These are phyloP conservation scores for Actenoides hombroni DNA, from an alignment of 2,113 vertebrate genomes.

Conservation along the genomic window DNA sequence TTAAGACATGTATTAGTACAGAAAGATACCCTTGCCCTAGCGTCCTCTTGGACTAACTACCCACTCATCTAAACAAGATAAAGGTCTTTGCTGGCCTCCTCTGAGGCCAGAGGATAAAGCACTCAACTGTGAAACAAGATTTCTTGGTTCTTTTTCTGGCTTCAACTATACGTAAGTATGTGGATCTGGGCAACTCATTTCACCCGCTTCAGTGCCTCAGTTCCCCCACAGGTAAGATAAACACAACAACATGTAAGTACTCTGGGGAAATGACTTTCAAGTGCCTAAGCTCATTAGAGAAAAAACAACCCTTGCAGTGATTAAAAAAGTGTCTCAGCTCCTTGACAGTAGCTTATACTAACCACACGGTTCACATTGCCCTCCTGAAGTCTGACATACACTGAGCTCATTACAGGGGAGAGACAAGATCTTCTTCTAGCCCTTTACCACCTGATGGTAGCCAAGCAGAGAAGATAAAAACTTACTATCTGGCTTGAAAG, in stretches of 20 bases:
- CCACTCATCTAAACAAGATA: constrained; percentile 53
- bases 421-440: neutral
- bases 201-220: constrained; percentile 42
- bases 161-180: neutral
- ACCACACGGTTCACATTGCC: neutral
- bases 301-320: neutral
- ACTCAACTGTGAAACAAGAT: constrained; percentile 54
- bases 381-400: neutral
- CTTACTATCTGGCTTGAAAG: neutral
- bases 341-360: neutral
- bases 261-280: constrained; percentile 30
- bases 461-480: neutral
- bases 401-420: neutral
- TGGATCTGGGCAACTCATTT: constrained; percentile 22
- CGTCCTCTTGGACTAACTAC: neutral
- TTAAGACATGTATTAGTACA: constrained; percentile 13
- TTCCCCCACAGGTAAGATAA: constrained; percentile 49
- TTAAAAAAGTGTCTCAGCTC: neutral
- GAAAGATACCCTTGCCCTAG: constrained; percentile 33
- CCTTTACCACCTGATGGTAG: neutral
- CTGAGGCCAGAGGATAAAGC: constrained; percentile 32
- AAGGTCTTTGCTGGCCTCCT: constrained; percentile 44
- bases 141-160: constrained; percentile 27
- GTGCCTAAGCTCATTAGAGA: constrained; percentile 20
- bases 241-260: neutral